Conservation (phyloP, 2,888 invertebrate genomes). For the Eilema sororculum region DNA sequence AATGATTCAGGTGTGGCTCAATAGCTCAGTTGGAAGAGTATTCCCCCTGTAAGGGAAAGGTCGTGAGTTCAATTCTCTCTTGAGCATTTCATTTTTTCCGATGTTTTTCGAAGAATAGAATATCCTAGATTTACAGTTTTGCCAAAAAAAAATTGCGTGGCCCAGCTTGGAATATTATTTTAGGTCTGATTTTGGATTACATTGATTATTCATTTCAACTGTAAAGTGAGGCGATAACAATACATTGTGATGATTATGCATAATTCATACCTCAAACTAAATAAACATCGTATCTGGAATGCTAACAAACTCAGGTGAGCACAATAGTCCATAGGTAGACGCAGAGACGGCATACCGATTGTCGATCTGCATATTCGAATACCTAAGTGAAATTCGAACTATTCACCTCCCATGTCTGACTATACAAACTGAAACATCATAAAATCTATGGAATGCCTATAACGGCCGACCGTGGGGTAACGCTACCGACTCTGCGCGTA, state of each 20-base stretch:
- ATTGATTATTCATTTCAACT: not conserved
- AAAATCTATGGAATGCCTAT: slow-evolving; percentile 59
- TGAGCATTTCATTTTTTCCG: no score
- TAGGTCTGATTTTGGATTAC: not conserved
- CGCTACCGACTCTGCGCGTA: slow-evolving; percentile 44
- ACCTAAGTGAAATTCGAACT: slow-evolving; percentile 78
- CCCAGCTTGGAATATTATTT: not conserved
- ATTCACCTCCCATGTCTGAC: slow-evolving; percentile 63
- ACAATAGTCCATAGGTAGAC: slow-evolving; percentile 56
- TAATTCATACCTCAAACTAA: slow-evolving; percentile 50
- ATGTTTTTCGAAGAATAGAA: no score
- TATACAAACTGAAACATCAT: slow-evolving; percentile 78
- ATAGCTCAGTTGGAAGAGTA: no score
- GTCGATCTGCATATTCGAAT: slow-evolving; percentile 80
- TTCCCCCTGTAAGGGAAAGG: no score
- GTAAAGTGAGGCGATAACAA: slow-evolving; percentile 11
- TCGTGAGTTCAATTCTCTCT: no score
- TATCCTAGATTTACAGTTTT: not conserved
- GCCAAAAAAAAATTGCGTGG: not conserved
- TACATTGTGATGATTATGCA: slow-evolving; percentile 41
- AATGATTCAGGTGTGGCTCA: no score
- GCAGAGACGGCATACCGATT: slow-evolving; percentile 70
- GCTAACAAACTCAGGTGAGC: slow-evolving; percentile 59
- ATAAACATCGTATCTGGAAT: slow-evolving; percentile 56
- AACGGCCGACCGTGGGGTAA: slow-evolving; percentile 64